Conservation (phyloP, 2,888 invertebrate genomes). For the Cephus pygmeus region DNA sequence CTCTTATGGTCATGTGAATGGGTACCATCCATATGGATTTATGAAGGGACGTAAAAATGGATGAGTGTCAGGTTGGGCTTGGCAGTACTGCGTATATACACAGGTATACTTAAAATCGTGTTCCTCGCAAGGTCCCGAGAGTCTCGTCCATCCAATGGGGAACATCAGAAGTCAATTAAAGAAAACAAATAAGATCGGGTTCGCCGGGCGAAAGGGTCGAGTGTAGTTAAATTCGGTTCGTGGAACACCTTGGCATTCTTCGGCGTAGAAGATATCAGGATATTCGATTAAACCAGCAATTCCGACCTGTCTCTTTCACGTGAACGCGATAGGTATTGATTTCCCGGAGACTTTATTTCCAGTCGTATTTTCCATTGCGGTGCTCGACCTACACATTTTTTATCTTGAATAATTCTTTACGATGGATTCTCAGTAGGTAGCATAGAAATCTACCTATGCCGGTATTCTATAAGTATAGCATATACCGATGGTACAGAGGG, state of each 20-base stretch:
- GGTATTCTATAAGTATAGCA: neutral
- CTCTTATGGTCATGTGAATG: neutral
- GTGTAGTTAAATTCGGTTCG: constrained; percentile 19
- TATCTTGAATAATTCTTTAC: neutral
- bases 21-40: neutral
- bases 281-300: constrained; percentile 21
- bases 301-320: constrained; percentile 1
- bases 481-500: neutral
- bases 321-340: neutral
- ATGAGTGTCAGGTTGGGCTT: neutral
- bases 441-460: neutral
- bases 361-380: neutral
- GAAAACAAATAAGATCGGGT: constrained; percentile 19
- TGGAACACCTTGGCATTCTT: constrained; percentile 20
- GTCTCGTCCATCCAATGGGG: neutral
- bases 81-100: neutral
- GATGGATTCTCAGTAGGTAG: neutral
- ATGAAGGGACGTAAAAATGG: neutral
- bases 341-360: neutral
- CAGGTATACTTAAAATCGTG: neutral
- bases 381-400: neutral
- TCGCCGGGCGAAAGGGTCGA: constrained; percentile 8
- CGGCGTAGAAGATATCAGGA: constrained; percentile 9
- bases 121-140: neutral
- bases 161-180: constrained; percentile 23